Base-by-base conservation (phyloP, 2,888 invertebrate species). In the Cyclophora punctaria region DNA sequence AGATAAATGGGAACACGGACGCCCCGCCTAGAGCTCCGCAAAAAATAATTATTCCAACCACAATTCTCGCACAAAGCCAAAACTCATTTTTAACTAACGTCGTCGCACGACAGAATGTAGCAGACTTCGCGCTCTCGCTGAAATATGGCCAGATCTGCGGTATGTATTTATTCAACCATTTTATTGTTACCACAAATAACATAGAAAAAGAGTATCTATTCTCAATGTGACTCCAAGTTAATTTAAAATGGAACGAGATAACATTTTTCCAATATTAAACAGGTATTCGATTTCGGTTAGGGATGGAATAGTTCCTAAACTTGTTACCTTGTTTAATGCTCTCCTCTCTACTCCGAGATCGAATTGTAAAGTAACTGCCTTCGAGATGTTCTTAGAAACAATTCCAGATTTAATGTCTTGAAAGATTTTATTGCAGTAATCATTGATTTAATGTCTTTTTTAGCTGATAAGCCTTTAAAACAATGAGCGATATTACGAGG, bases 41-140 rank as follows among this genome's bases (percentile, higher is more conserved):
- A 77, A 78, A 77, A 78, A 75, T 71, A 74, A 78, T 76, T 74
- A 75, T 74, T 71, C 69, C 63, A 64, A 64, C 64, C 70, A 67
- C 73, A 72, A 65, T 68, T 63, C 68, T 62, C 67, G 64, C 67
- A 70, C 71, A 73, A 73, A 73, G 73, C 67, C 67, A 65, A 71
- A 74, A 73, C 64, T 66, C 69, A 71, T 71, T 72, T 75, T 74
- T 67, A 69, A 68, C 67, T 65, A 67, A 69, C 66, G 66, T 69
- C 56, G 57, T 58, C 63, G 60, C 62, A 59, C 60, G 63, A 65
- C 69, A 67, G 65, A 65, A 70, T 66, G 67, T 66, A 64, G 62
- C 62, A 63, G 59, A 66, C 60, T 56, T 56, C 60, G 50, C 55
- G 56, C 57, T 48, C 47, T 48, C 47, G 50, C 47, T 46, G 48